phyloP scores from a whole-genome alignment of 2,888 invertebrate species.

The Pachycephus smyrnensis region DNA sequence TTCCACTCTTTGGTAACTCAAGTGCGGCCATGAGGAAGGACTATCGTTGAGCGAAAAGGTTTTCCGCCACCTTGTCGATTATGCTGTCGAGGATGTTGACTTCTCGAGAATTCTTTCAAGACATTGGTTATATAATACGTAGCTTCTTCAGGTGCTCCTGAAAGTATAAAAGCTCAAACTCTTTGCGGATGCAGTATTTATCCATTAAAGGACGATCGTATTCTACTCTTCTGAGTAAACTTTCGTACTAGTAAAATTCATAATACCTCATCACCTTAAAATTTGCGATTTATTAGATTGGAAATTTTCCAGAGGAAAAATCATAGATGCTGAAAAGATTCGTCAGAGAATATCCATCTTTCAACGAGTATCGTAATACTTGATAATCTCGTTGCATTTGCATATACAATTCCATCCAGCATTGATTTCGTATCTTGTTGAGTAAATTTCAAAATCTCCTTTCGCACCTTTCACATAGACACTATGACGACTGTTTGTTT shows the following conservation, averaged over 20 bases:
- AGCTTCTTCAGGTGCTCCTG: too few species aligned
- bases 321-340: background rate
- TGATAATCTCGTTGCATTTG: background rate
- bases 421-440: background rate
- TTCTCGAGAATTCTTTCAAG: too few species aligned
- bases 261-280: background rate
- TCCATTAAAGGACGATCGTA: too few species aligned
- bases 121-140: too few species aligned
- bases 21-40: too few species aligned
- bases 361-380: background rate
- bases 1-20: too few species aligned
- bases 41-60: too few species aligned
- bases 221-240: too few species aligned
- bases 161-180: too few species aligned
- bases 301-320: background rate
- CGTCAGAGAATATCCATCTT: background rate
- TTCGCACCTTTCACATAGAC: background rate
- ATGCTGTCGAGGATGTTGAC: too few species aligned
- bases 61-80: too few species aligned
- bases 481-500: background rate
- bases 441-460: background rate
- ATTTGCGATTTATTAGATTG: background rate
- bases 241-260: background rate
- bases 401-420: background rate
- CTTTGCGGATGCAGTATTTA: too few species aligned